These are phyloP conservation scores for Apostichopus japonicus DNA, from an alignment of 35 echinoderm and acorn worm genomes.

Conservation along the genomic window DNA sequence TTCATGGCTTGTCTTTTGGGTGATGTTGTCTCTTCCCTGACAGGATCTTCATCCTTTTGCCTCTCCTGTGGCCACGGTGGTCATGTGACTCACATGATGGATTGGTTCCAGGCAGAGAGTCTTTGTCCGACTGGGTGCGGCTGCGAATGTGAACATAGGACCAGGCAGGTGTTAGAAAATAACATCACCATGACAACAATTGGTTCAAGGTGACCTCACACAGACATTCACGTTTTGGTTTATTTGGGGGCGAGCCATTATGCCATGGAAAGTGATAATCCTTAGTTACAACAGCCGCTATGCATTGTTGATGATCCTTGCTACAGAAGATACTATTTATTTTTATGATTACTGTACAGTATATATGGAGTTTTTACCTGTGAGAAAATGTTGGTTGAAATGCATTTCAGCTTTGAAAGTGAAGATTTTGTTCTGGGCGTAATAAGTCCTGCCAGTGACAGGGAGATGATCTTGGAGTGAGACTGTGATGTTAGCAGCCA, in stretches of 20 bases:
- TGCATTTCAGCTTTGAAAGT: no score
- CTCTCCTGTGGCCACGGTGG: slow-evolving; percentile 87
- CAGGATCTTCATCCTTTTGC: slow-evolving; percentile 91
- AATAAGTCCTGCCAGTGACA: no score
- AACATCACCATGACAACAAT: neutral
- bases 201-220: neutral
- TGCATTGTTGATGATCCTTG: no score
- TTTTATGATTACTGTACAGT: no score
- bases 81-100: slow-evolving; percentile 87
- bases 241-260: neutral
- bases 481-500: no score
- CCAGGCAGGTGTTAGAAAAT: slow-evolving; percentile 54
- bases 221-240: neutral
- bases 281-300: neutral
- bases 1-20: no score
- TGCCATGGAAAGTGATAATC: neutral
- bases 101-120: slow-evolving; percentile 77
- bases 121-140: slow-evolving; percentile 91
- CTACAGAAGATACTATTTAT: no score
- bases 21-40: no score
- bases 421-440: no score
- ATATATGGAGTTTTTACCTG: no score
- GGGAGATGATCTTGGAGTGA: no score
- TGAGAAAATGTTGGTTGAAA: no score
- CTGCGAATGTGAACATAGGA: slow-evolving; percentile 63